Evolutionary conservation across 1,140 invertebrate genomes (phyloP), one percentile per base, ranked within the genome.

Genomic region (Nautilus pompilius): DNA sequence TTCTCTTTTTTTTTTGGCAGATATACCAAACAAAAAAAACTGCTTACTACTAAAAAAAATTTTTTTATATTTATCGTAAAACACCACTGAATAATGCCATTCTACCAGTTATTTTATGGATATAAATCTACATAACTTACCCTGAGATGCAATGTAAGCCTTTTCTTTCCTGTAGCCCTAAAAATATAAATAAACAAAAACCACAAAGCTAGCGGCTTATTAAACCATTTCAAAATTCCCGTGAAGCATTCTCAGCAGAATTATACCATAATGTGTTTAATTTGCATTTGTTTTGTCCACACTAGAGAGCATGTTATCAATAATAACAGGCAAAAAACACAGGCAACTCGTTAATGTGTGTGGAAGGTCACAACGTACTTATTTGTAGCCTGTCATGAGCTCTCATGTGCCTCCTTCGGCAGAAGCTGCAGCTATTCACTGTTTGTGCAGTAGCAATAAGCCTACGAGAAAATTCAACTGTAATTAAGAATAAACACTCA

Each of bases 111-210:
- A 46, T 20, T 22, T 3, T 46, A 13, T 17, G 3, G n/a, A 46
- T 20, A 22, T 46, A 13, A 46, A 20, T 4, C 24, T 5, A 46
- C 3, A 54, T 3, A 17, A 67, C 54, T 66, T 73, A 79, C 97
- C 96, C 85, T 96, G 94, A 5, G 94, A 96, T 6, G 93, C 95
- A 58, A 97, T 96, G 80, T 96, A 98, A 24, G 93, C 91, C 64
- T 90, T 89, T 28, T 89, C 85, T 81, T 90, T 90, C 60, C 90
- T 88, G 87, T 95, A 95, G 51, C 95, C 95, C 83, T 85, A 54
- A 26, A 76, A 72, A 30, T 54, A 29, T 63, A 60, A 55, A 58
- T 59, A 24, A 10, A n/a, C 45, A 57, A 54, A 32, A 60, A 6
- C 8, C 17, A 1, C n/a, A n/a, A n/a, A n/a, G n/a, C n/a, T n/a